Conservation (phyloP, 1,140 invertebrate genomes). For the Anadara kagoshimensis region DNA sequence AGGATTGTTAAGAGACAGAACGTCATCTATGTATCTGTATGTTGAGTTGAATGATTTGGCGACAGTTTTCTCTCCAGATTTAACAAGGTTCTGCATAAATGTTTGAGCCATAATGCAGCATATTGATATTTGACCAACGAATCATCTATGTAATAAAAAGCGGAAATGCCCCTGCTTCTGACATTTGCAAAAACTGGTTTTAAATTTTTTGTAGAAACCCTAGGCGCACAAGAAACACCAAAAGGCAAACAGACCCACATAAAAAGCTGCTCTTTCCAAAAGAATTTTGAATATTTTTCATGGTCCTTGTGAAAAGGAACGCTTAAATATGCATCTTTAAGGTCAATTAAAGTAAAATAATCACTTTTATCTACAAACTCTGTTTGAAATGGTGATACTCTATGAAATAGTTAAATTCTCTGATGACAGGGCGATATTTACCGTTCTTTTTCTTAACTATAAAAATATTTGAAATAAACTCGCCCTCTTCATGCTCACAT, state of each 20-base stretch:
- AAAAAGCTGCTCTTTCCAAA: conserved; percentile 23
- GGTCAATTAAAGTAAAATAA: too few species aligned
- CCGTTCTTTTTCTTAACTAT: background rate
- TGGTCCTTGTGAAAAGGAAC: background rate
- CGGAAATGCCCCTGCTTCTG: background rate
- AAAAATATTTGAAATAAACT: background rate
- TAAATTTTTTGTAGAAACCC: conserved; percentile 20
- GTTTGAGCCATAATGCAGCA: background rate
- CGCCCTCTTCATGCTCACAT: background rate
- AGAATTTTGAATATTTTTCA: conserved; percentile 24
- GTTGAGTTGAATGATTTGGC: too few species aligned
- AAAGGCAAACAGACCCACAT: conserved; percentile 20
- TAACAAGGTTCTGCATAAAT: too few species aligned
- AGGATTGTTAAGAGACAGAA: too few species aligned
- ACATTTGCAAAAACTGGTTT: conserved; percentile 3
- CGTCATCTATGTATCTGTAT: too few species aligned
- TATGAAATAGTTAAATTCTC: too few species aligned
- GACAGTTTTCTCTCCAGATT: too few species aligned
- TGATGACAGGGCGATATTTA: too few species aligned
- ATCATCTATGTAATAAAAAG: conserved; percentile 10
- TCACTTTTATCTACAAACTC: background rate
- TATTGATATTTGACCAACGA: background rate
- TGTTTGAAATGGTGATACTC: conserved; percentile 10
- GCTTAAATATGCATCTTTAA: too few species aligned
- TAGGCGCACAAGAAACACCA: conserved; percentile 21